Evolutionary conservation across 2,888 invertebrate species (phyloP), one percentile per base, ranked within the genome.

Genomic region (Lomographa bimaculata): DNA sequence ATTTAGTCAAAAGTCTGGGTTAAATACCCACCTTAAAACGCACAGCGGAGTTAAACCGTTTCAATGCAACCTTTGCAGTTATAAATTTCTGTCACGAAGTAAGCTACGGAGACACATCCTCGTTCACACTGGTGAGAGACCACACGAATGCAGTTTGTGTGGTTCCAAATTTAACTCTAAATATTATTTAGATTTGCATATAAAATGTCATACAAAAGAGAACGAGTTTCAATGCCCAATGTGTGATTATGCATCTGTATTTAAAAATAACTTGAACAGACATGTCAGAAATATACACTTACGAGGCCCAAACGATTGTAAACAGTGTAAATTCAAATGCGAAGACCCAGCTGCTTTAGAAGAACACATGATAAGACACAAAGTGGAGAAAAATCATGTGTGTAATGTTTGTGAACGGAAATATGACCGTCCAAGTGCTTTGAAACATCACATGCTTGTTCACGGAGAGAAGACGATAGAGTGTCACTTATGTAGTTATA

Each of bases 181-280:
- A n/a, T n/a, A n/a, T 0, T 14, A 17, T 16, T 10, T 45, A 5
- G 27, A 32, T 2, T 2, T 5, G 1, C 50, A 56, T 7, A 30
- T 32, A 8, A 8, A 10, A 7, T 7, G 16, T 1, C 19, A 43
- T 10, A 12, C 19, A 2, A 36, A 42, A 2, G 33, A 42, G n/a
- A 47, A 27, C 19, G 12, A 21, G 1, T 33, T 21, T 9, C 19
- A 25, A 12, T 46, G 54, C 20, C 27, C 40, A 9, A 10, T 25
- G 4, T 44, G 46, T 41, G 3, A 29, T n/a, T n/a, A n/a, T n/a
- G n/a, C n/a, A n/a, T n/a, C n/a, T n/a, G n/a, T n/a, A n/a, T n/a
- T n/a, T n/a, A n/a, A n/a, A n/a, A n/a, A n/a, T n/a, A n/a, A n/a
- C n/a, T n/a, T n/a, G n/a, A n/a, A n/a, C n/a, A n/a, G n/a, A n/a